Conservation (phyloP, 2,888 invertebrate genomes). For the Silvanus unidentatus region DNA sequence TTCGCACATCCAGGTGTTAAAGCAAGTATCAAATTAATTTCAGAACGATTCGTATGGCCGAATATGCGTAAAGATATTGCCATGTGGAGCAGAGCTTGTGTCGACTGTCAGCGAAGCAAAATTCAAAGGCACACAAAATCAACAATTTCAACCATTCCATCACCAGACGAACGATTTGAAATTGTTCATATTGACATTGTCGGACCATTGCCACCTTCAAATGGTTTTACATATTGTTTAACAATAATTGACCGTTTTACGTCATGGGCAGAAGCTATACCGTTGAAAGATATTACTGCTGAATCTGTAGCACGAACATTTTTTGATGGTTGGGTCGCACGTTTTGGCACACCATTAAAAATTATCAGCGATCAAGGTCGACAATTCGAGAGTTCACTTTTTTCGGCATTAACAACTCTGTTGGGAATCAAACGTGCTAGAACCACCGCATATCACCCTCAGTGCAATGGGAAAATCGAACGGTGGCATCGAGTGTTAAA, state of each 20-base stretch:
- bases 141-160: conserved; percentile 25
- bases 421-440: conserved; percentile 12
- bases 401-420: background rate
- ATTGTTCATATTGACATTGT: conserved; percentile 15
- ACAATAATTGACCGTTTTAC: conserved; percentile 18
- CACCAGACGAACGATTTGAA: conserved; percentile 17
- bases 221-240: conserved; percentile 11
- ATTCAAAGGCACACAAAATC: conserved; percentile 28
- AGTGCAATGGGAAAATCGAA: conserved; percentile 17
- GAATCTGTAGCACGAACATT: conserved; percentile 5
- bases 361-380: conserved; percentile 17
- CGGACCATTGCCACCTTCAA: conserved; percentile 13
- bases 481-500: conserved; percentile 14
- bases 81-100: conserved; percentile 31
- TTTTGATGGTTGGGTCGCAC: conserved; percentile 2
- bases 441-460: conserved; percentile 20
- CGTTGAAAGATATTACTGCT: too few relatives aligned
- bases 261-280: conserved; percentile 18
- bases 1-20: conserved; percentile 31
- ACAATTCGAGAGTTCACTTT: background rate
- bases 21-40: conserved; percentile 28
- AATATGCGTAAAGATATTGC: conserved; percentile 33
- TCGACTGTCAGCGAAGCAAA: conserved; percentile 36
- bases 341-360: conserved; percentile 6
- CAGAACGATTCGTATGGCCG: conserved; percentile 39